Evolutionary conservation across 1,140 invertebrate genomes (phyloP).

Genomic region (Drosophila pandora): DNA sequence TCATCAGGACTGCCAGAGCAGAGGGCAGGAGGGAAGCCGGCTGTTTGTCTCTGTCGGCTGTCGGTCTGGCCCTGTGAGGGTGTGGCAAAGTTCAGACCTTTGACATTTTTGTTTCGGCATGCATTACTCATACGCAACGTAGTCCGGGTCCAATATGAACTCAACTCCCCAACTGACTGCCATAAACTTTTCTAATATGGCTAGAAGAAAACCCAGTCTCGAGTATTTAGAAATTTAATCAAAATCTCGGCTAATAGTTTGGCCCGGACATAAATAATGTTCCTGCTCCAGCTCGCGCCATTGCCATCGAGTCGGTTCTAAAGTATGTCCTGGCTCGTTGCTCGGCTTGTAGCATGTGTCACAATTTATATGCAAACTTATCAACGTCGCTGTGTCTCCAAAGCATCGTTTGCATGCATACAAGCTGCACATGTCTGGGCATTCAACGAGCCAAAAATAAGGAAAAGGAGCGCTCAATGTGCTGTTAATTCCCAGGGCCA

Average conservation of each 20-base stretch:
- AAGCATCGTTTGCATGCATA: conserved; percentile 74
- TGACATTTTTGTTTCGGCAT: conserved; percentile 71
- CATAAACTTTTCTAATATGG: conserved; percentile 64
- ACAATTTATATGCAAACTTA: conserved; percentile 82
- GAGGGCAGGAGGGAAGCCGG: conserved; percentile 15
- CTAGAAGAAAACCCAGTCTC: neutral
- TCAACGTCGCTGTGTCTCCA: conserved; percentile 73
- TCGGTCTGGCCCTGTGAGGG: conserved; percentile 36
- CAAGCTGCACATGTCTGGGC: conserved; percentile 37
- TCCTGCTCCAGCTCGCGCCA: conserved; percentile 16
- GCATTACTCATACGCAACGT: conserved; percentile 78
- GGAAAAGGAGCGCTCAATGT: conserved; percentile 51
- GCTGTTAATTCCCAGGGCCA: conserved; percentile 72
- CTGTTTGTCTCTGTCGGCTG: conserved; percentile 68
- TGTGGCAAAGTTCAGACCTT: conserved; percentile 80
- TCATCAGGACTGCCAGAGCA: conserved; percentile 32
- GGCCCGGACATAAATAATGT: conserved; percentile 67
- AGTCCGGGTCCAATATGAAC: conserved; percentile 48
- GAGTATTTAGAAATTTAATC: conserved; percentile 73
- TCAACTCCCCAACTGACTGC: conserved; percentile 50
- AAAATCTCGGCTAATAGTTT: conserved; percentile 77
- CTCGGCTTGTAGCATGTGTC: conserved; percentile 59
- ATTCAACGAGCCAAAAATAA: conserved; percentile 9
- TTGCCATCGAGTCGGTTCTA: conserved; percentile 35
- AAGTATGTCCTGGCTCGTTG: conserved; percentile 41